Base-by-base conservation (phyloP, 2,113 vertebrate genomes). In the Charina bottae region DNA sequence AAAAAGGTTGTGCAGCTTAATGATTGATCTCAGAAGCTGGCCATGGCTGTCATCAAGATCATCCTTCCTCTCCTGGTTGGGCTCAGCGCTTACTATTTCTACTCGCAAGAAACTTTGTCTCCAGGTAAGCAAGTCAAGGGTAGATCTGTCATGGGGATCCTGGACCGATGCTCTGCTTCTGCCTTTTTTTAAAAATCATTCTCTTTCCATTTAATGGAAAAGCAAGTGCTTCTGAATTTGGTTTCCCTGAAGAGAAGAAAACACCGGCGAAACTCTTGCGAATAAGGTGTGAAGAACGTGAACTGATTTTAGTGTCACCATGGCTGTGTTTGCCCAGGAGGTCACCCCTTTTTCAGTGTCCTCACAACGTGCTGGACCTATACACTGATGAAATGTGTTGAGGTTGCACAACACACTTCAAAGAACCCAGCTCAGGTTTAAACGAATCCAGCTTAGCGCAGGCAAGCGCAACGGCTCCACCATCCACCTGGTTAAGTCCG, bases 91-190 rank as follows among this genome's bases (percentile, higher is more conserved):
- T 85, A 88, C 64, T 64, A 91, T 60, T 95, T 28, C 87, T 94
- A 89, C 56, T 90, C 2, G 8, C 46, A 90, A 49, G 90, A 49
- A 72, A 72, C 85, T 58, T 26, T 94, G 60, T 88, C 83, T 33
- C 37, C 56, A 94, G 94, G 95, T 93, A 89, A 94, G 90, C 42
- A 56, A 86, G 68, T 49, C 49, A 3, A 42, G 33, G 33, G 72
- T 1, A 3, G 17, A 19, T 37, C 23, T 3, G 1, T 0, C 13
- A 6, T 2, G 68, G 68, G 33, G 33, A 78, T 8, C 33, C 72
- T 33, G 21, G 7, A n/a, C 33, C 72, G 1, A 1, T 3, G 33
- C 33, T 42, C 33, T 3, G 33, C 33, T 37, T 37, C 68, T 42
- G 33, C 17, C 1, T 42, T 42, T 10, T 23, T 4, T 78, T 19